Base-by-base conservation (phyloP, 2,888 invertebrate species). In the Synanthedon myopaeformis region DNA sequence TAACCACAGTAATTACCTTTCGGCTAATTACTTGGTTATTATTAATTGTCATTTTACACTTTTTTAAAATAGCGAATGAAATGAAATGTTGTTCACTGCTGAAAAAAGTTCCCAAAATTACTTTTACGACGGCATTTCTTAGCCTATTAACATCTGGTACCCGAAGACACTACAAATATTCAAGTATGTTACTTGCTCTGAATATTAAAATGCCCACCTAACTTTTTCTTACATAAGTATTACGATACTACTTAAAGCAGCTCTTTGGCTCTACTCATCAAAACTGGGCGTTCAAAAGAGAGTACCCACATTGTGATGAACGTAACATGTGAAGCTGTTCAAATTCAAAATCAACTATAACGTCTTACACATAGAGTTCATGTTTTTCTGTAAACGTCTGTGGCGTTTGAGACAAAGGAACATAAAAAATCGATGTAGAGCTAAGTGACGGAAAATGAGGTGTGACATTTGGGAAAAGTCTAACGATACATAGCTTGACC, bases 371-470 rank as follows among this genome's bases (percentile, higher is more conserved):
- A 51, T 60, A 68, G 60, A 64, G 62, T 59, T 54, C 53, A 60
- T 51, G 64, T 72, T 76, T 12, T 49, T 12, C 35, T 42, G 48
- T 41, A 41, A 3, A 14, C 10, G 14, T 13, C 3, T 42, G 49
- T 57, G 57, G 59, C 60, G 59, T 64, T 65, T 70, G 65, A 60
- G 58, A 57, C 65, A 65, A 57, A 10, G 35, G 59, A 61, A 63
- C 63, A 58, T 59, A 53, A 53, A 55, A 58, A 60, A 55, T 58
- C 64, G 65, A 70, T 62, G 65, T 64, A 59, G 58, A 66, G 66
- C 69, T 74, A 76, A 79, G 75, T 79, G 76, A 72, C 70, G 70
- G 71, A 79, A 77, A 82, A 81, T 77, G 78, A 79, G 79, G 76
- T 78, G 79, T 67, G 74, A 78, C 75, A 78, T 80, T 79, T 73